Base-by-base conservation (phyloP, 1,140 invertebrate species). In the Nomia melanderi region DNA sequence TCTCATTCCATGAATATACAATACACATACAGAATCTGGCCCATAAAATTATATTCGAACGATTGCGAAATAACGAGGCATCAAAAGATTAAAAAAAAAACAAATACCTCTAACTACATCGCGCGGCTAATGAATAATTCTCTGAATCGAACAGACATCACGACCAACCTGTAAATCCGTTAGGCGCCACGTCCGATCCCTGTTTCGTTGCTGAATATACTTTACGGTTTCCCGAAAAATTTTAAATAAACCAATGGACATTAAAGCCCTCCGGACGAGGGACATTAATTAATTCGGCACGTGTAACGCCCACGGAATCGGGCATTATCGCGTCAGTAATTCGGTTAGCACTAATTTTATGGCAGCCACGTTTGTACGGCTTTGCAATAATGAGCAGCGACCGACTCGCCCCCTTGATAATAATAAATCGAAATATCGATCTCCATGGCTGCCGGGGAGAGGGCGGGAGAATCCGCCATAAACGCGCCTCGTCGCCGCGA, bases 341-440 rank as follows among this genome's bases (percentile, higher is more conserved):
- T 83, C 72, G 64, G 62, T 82, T 67, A 53, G 53, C 64, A 60
- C 23, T 83, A 59, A 71, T 82, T 83, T 83, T 67, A 65, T 56
- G 67, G 59, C 81, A 36, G 54, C 70, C 69, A 62, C 65, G 62
- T 78, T 77, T 64, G n/a, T 27, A 39, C 9, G 33, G 57, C 23
- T 78, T 57, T 74, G 56, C 77, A 60, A 59, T 82, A 69, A 83
- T 62, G 70, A 83, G n/a, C 41, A 36, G 25, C 29, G 8, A 66
- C 75, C 39, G 66, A 82, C 81, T 81, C 31, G 25, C 44, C n/a
- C 44, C 29, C 69, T 36, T 63, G 71, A 72, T 83, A 79, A 83
- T 83, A 82, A 83, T 83, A 83, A 67, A 76, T 70, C 53, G 50
- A 50, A 44, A 57, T 79, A 82, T 83, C 54, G 82, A 75, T 79